Evolutionary conservation across 37 sponge, comb jelly and placozoan species (phyloP).

Genomic region (Agelas oroides): DNA sequence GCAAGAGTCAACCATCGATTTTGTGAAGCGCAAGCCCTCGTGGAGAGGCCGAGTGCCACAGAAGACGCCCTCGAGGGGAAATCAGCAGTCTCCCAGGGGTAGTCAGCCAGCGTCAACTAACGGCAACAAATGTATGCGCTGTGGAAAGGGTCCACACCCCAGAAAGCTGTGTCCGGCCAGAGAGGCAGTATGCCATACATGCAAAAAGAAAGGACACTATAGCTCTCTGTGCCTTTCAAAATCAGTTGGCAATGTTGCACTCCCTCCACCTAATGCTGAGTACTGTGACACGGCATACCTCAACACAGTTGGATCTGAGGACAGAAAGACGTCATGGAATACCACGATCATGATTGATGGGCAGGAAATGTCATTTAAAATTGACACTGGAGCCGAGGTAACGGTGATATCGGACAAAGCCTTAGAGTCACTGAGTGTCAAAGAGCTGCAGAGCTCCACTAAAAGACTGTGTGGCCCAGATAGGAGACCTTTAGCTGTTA

Average conservation of each 20-base stretch:
- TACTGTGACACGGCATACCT: slow-evolving; percentile 11
- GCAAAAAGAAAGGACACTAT: slow-evolving; percentile 41
- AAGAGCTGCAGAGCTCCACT: slow-evolving; percentile 12
- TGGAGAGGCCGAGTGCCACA: no score
- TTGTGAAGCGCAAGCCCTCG: not conserved
- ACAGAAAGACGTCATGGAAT: not conserved
- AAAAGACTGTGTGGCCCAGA: slow-evolving; percentile 42
- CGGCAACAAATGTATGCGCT: slow-evolving; percentile 17
- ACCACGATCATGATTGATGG: not conserved
- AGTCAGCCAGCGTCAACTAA: not conserved
- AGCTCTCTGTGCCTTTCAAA: slow-evolving; percentile 23
- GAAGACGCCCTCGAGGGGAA: no score
- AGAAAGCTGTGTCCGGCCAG: slow-evolving; percentile 38
- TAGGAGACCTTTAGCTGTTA: slow-evolving; percentile 2
- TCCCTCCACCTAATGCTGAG: not conserved
- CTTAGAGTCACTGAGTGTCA: not conserved
- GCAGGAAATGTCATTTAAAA: slow-evolving; percentile 21
- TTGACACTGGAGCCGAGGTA: slow-evolving; percentile 43
- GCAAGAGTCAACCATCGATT: not conserved
- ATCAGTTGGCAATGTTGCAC: not conserved
- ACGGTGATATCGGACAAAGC: slow-evolving; percentile 8
- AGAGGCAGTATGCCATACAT: slow-evolving; percentile 40
- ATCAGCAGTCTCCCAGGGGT: not conserved
- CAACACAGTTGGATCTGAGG: not conserved
- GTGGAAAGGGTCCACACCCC: slow-evolving; percentile 26